Conservation (phyloP, 2,888 invertebrate genomes). For the Hyles lineata region DNA sequence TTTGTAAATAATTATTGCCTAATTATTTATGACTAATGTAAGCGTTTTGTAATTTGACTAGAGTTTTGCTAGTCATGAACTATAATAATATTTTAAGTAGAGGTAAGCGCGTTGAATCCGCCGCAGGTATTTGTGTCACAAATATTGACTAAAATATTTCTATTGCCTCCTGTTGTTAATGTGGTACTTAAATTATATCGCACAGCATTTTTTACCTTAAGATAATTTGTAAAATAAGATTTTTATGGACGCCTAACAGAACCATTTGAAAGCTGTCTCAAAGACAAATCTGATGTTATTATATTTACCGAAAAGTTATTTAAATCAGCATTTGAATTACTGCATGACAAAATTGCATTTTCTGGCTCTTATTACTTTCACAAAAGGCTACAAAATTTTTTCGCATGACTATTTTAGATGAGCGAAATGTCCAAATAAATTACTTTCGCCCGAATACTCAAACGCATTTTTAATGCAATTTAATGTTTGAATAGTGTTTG, state of each 20-base stretch:
- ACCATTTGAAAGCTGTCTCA: not conserved
- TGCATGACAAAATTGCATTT: not conserved
- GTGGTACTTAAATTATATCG: not conserved
- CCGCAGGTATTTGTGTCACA: slow-evolving; percentile 17
- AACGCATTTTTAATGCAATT: too few relatives aligned
- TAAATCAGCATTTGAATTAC: not conserved
- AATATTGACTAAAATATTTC: not conserved
- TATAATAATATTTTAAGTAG: slow-evolving; percentile 36
- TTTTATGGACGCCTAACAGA: not conserved
- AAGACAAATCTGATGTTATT: not conserved
- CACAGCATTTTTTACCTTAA: not conserved
- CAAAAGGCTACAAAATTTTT: not conserved
- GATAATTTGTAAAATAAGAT: not conserved
- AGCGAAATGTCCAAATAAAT: not conserved
- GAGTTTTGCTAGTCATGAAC: slow-evolving; percentile 77
- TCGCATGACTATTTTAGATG: too few relatives aligned
- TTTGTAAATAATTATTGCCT: slow-evolving; percentile 77
- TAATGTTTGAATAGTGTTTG: too few relatives aligned
- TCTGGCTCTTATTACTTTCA: too few relatives aligned
- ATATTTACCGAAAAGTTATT: too few relatives aligned
- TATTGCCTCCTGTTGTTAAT: not conserved
- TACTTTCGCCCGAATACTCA: too few relatives aligned
- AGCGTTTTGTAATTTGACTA: slow-evolving; percentile 74
- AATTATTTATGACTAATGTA: slow-evolving; percentile 74
- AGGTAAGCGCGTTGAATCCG: slow-evolving; percentile 6